Base-by-base conservation (phyloP, 2,113 vertebrate genomes). In the Solea solea region DNA sequence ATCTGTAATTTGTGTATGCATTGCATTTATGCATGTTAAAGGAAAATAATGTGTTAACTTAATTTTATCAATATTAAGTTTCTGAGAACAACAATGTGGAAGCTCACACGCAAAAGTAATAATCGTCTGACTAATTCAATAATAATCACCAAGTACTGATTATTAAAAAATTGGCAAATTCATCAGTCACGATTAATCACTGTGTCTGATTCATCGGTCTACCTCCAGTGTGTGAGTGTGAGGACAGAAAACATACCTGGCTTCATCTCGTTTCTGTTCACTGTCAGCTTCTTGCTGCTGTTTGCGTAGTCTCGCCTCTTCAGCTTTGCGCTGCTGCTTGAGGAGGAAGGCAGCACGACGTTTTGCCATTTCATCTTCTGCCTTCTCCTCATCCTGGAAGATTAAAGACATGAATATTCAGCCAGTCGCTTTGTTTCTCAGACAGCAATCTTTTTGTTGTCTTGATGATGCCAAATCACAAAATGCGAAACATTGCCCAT, bases 321-420 rank as follows among this genome's bases (percentile, higher is more conserved):
- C 96, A 0, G 97, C 97, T 86, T 99, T 99, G 72, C 96, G 96
- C 90, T 99, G 97, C 90, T 96, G 97, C 11, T 97, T 98, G 40
- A 97, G 82, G 0, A 99, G 94, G 87, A 99, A 99, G 0, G 96
- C 97, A 0, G 97, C 96, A 0, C 97, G 95, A 10, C 96, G 98
- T 54, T 97, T 98, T 0, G 95, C 97, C 2, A 99, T 90, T 83
- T 98, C 97, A 0, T 98, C 97, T 40, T 98, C 97, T 0, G 96
- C 95, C 63, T 97, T 98, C 90, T 98, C 95, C 0, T 98, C 97
- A 10, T 98, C 97, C 97, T 99, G 68, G 2, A 65, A 52, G 13
- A 58, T 16, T 25, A 16, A 54, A 41, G 40, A 41, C 52, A 14
- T 40, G 12, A 53, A 51, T 8, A 9, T 1, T 60, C 8, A 62